These are phyloP conservation scores for Drosophila simulans DNA, from an alignment of 1,140 invertebrate species.

Conservation along the genomic window DNA sequence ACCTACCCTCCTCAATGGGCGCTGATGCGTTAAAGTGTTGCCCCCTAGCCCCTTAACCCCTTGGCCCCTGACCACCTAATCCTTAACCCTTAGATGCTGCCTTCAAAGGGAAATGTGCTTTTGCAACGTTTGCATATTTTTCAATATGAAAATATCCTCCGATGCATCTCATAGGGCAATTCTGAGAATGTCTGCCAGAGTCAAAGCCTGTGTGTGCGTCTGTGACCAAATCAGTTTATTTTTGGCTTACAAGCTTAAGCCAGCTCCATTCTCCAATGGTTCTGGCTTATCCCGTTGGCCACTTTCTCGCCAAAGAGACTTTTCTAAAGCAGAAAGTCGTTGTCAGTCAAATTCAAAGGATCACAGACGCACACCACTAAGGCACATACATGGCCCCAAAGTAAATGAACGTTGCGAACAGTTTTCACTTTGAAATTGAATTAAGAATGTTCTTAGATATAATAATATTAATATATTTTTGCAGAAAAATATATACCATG, in stretches of 20 bases:
- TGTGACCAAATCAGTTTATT: slow-evolving; percentile 44
- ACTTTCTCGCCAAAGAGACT: slow-evolving; percentile 3
- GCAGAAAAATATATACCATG: too few relatives aligned
- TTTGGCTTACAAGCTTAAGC: slow-evolving; percentile 37
- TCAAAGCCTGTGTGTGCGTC: not conserved
- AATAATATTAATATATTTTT: too few relatives aligned
- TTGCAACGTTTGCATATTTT: slow-evolving; percentile 71
- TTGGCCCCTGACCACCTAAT: not conserved
- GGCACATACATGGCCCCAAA: not conserved
- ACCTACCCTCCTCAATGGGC: slow-evolving; percentile 3
- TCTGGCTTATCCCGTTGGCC: slow-evolving; percentile 13
- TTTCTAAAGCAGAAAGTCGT: slow-evolving; percentile 28
- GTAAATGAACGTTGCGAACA: not conserved
- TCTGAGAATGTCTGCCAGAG: slow-evolving; percentile 1
- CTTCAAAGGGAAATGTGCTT: slow-evolving; percentile 2
- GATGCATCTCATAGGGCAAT: slow-evolving; percentile 47
- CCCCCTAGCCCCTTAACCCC: not conserved
- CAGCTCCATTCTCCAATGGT: not conserved
- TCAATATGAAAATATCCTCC: slow-evolving; percentile 63
- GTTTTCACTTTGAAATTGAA: too few relatives aligned
- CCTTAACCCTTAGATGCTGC: not conserved
- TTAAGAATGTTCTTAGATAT: too few relatives aligned
- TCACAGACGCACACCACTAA: not conserved
- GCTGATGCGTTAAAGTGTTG: slow-evolving; percentile 42
- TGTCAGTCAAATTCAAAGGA: slow-evolving; percentile 29